Percentiles rank a stretch among this genome's conserved stretches.
Conservation (phyloP, 2,888 invertebrate genomes). For the Cantharis rustica region DNA sequence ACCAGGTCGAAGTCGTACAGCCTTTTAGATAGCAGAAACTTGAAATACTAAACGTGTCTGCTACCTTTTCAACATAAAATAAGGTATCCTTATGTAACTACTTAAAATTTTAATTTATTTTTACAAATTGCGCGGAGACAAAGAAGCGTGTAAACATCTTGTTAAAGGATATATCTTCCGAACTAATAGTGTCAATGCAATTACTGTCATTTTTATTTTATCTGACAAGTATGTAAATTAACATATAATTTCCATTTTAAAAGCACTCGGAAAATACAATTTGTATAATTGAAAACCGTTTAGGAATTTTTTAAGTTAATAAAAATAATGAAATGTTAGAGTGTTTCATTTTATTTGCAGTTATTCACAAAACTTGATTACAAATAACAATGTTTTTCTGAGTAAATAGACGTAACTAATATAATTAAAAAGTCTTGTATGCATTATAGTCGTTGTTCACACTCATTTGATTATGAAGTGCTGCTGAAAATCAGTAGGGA, state of each 20-base stretch:
- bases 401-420: conserved; percentile 7
- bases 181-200: not conserved
- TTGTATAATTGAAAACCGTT: not conserved
- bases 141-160: not conserved
- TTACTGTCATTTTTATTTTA: not conserved
- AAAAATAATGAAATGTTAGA: not conserved
- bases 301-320: not conserved
- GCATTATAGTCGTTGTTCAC: conserved; percentile 3
- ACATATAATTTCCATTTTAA: not conserved
- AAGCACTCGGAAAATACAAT: not conserved
- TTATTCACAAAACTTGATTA: not conserved
- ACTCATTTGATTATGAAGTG: conserved; percentile 9
- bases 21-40: too few species aligned
- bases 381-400: not conserved
- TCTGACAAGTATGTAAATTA: not conserved
- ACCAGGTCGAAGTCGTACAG: too few species aligned
- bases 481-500: not conserved
- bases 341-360: not conserved
- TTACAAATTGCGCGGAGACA: not conserved
- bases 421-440: conserved; percentile 11
- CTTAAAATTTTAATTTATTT: not conserved
- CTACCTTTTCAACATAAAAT: too few species aligned
- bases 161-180: not conserved
- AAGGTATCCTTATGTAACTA: too few species aligned
- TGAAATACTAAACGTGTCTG: too few species aligned